A percentile compares a stretch with the other conserved stretches of the same genome.
Evolutionary conservation across 2,113 vertebrate species (phyloP).

Genomic region (Lepus europaeus): DNA sequence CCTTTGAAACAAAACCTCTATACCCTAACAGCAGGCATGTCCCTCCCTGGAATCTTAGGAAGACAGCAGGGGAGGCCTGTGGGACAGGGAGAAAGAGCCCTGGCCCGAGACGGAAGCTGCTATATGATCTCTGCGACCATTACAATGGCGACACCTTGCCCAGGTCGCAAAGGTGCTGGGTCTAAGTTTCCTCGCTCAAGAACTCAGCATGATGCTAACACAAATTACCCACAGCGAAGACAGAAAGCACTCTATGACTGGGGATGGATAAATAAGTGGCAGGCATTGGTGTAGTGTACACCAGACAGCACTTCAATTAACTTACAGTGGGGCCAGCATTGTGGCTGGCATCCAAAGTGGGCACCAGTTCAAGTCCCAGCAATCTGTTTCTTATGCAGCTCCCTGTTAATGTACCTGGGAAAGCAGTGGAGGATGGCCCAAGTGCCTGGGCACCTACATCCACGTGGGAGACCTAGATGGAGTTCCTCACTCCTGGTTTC

Average conservation of each 20-base stretch:
- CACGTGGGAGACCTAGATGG: too few relatives aligned
- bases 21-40: background rate
- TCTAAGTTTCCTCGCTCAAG: constrained; percentile 4
- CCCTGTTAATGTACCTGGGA: too few relatives aligned
- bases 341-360: too few relatives aligned
- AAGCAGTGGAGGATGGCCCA: too few relatives aligned
- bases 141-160: background rate
- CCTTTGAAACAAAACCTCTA: background rate
- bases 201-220: background rate
- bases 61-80: background rate
- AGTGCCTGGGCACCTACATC: too few relatives aligned
- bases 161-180: background rate
- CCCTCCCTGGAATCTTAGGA: background rate
- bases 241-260: background rate
- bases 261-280: background rate
- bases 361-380: too few relatives aligned
- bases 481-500: background rate
- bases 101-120: background rate
- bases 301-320: background rate
- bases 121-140: too few relatives aligned
- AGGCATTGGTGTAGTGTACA: background rate
- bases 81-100: background rate
- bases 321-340: background rate
- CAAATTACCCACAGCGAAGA: background rate
- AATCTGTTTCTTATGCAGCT: too few relatives aligned